Conservation (phyloP, 1,140 invertebrate species). For the Macrotrachela quadricornifera region DNA sequence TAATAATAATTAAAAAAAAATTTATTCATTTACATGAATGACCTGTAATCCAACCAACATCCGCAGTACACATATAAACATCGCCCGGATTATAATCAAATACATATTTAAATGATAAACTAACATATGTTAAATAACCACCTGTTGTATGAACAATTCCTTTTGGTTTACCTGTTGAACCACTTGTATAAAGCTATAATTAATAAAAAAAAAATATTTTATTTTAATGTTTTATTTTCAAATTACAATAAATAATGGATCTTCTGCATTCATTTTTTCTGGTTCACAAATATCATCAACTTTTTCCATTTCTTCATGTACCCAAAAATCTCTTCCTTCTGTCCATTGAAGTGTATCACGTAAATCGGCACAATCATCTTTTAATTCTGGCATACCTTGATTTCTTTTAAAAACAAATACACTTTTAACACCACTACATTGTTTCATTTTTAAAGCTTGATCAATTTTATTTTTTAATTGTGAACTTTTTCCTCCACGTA, state of each 20-base stretch:
- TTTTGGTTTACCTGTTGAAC: neutral
- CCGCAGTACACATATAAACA: conserved; percentile 37
- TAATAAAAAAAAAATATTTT: neutral
- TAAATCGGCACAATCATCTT: conserved; percentile 22
- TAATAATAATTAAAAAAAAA: too few relatives aligned
- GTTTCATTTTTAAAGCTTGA: conserved; percentile 28
- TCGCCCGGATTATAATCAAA: conserved; percentile 34
- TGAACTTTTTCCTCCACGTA: conserved; percentile 33
- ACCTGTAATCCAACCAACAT: conserved; percentile 41
- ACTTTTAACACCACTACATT: conserved; percentile 20
- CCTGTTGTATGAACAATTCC: neutral
- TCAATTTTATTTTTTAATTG: conserved; percentile 35
- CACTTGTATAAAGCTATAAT: conserved; percentile 13
- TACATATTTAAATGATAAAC: conserved; percentile 17
- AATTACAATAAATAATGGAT: conserved; percentile 29
- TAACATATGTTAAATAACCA: too few relatives aligned
- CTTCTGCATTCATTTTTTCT: conserved; percentile 33
- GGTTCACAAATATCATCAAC: conserved; percentile 19
- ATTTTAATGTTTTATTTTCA: neutral
- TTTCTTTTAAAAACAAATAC: conserved; percentile 33
- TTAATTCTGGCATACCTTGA: conserved; percentile 5
- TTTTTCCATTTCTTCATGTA: conserved; percentile 6
- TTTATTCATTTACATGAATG: conserved; percentile 27
- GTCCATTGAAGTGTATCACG: conserved; percentile 18
- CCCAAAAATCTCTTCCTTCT: too few relatives aligned